phyloP scores from a whole-genome alignment of 2,888 invertebrate genomes.

The Cataglyphis cursor region DNA sequence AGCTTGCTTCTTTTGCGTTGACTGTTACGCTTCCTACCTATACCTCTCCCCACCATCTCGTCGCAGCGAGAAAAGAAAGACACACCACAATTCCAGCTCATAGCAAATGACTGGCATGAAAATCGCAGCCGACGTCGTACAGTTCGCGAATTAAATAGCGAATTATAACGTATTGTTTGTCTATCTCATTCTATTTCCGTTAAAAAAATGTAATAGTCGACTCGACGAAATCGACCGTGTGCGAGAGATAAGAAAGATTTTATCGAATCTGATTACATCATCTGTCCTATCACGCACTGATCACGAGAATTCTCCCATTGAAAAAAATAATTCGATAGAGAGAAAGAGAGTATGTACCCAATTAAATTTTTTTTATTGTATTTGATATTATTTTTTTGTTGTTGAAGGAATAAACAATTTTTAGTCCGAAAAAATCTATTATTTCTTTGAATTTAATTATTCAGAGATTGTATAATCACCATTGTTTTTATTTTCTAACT shows the following conservation, averaged over 20 bases:
- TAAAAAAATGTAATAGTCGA: neutral
- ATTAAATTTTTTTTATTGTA: neutral
- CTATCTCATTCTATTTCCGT: neutral
- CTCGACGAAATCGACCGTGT: neutral
- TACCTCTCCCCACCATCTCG: neutral
- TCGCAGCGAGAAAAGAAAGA: conserved; percentile 50
- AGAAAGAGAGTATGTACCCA: neutral
- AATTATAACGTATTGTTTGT: neutral
- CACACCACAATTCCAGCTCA: neutral
- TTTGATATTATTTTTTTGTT: neutral
- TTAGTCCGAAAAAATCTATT: too few species aligned
- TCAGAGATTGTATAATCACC: neutral
- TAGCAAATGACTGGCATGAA: conserved; percentile 10
- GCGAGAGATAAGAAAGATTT: neutral
- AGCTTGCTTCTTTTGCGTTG: conserved; percentile 23
- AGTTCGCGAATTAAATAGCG: neutral
- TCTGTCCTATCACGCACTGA: neutral
- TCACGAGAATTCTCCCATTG: neutral
- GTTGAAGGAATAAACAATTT: neutral
- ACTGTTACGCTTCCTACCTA: conserved; percentile 38
- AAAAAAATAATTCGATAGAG: neutral
- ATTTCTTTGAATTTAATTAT: conserved; percentile 1
- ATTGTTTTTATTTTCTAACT: neutral
- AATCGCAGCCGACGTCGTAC: conserved; percentile 15
- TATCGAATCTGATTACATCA: neutral